A percentile compares a stretch with the other conserved stretches of the same genome.
These are phyloP conservation scores for Gonocerus acuteangulatus DNA, from an alignment of 2,888 invertebrate species.

Conservation along the genomic window DNA sequence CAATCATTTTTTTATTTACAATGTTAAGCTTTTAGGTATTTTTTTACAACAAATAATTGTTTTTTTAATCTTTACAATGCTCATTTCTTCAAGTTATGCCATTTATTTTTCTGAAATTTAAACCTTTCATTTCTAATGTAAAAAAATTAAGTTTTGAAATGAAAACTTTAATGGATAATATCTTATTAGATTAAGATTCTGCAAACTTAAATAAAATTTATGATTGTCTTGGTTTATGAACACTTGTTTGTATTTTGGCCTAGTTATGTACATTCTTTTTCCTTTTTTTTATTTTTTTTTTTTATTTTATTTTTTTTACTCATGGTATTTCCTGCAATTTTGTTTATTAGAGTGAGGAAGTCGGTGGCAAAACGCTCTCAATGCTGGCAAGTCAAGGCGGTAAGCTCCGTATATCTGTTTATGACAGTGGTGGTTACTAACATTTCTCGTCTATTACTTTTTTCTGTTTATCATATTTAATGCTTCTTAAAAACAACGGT, in stretches of 20 bases:
- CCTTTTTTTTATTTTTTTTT: conserved; percentile 40
- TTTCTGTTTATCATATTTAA: conserved; percentile 2
- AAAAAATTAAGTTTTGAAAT: no score
- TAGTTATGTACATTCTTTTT: conserved; percentile 39
- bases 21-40: no score
- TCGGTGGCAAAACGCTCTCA: conserved; percentile 82
- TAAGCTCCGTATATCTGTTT: conserved; percentile 50
- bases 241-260: conserved; percentile 23
- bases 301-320: conserved; percentile 36
- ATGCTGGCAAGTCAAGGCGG: conserved; percentile 90
- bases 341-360: conserved; percentile 75
- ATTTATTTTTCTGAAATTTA: no score
- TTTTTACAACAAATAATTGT: no score
- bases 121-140: no score
- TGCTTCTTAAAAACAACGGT: conserved; percentile 47
- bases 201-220: no score
- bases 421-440: conserved; percentile 26
- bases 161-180: no score
- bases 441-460: conserved; percentile 12
- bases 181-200: no score
- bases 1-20: no score
- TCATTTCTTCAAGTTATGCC: no score
- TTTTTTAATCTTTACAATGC: no score
- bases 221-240: conserved; percentile 19
- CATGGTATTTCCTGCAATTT: conserved; percentile 35